Conservation (phyloP, 2,113 vertebrate genomes). For the Callopanchax toddi region DNA sequence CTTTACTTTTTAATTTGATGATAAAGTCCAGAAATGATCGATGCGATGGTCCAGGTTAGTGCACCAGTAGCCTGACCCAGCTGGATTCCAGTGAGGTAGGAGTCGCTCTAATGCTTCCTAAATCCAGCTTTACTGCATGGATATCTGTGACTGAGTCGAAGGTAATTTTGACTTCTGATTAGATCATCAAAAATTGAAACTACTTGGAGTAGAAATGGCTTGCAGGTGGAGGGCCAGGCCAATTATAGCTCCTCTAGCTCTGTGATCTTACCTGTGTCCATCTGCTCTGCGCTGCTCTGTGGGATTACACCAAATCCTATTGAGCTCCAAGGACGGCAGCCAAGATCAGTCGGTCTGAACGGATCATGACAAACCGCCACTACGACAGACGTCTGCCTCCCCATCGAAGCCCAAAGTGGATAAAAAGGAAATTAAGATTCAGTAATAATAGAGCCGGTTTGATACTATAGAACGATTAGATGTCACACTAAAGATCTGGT, state of each 20-base stretch:
- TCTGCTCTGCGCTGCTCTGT: constrained; percentile 67
- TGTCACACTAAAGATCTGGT: constrained; percentile 1
- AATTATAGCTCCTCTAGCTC: constrained; percentile 65
- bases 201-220: constrained; percentile 55
- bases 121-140: not conserved
- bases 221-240: constrained; percentile 52
- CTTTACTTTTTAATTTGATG: constrained; percentile 32
- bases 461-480: constrained; percentile 24
- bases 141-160: not conserved
- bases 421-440: constrained; percentile 24
- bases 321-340: constrained; percentile 61
- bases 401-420: constrained; percentile 22
- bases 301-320: constrained; percentile 77
- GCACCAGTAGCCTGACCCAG: not conserved
- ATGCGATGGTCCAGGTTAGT: not conserved
- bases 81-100: constrained; percentile 23
- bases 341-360: constrained; percentile 68
- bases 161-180: constrained; percentile 38
- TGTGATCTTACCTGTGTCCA: constrained; percentile 75
- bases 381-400: constrained; percentile 34
- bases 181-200: constrained; percentile 51
- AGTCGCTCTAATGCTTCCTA: constrained; percentile 2
- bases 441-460: constrained; percentile 20
- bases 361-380: constrained; percentile 58
- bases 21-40: constrained; percentile 22